A percentile compares a stretch with the other conserved stretches of the same genome.
These are phyloP conservation scores for Poeciliopsis retropinna DNA, from an alignment of 2,113 vertebrate genomes.

Conservation along the genomic window DNA sequence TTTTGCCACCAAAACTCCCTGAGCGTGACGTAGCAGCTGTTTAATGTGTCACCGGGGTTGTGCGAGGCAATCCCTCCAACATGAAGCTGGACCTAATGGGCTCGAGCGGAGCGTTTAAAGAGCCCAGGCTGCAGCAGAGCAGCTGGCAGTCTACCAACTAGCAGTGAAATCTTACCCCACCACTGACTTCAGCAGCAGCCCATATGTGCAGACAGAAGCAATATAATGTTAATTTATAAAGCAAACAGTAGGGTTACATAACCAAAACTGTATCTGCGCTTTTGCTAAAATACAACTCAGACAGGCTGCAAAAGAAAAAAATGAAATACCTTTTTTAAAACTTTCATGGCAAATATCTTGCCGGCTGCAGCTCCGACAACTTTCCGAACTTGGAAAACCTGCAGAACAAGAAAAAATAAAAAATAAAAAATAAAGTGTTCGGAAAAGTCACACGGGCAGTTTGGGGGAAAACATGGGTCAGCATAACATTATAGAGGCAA, in stretches of 20 bases:
- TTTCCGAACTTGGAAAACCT: constrained; percentile 99
- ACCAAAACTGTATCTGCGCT: constrained; percentile 7
- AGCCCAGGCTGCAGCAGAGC: constrained; percentile 62
- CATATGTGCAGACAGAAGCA: constrained; percentile 52
- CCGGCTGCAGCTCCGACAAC: constrained; percentile 92
- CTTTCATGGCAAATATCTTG: constrained; percentile 99
- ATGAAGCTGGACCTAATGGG: constrained; percentile 41
- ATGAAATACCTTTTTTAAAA: constrained; percentile 94
- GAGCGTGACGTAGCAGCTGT: constrained; percentile 17
- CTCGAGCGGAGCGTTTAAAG: constrained; percentile 37
- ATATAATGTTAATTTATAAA: constrained; percentile 36
- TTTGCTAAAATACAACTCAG: too few species aligned
- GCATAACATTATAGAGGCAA: not conserved
- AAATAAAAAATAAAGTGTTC: not conserved
- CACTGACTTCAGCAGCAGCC: constrained; percentile 47
- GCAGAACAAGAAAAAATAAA: not conserved
- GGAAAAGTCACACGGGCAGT: not conserved
- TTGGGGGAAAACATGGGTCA: not conserved
- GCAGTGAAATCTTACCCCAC: constrained; percentile 61
- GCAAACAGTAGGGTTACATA: constrained; percentile 3
- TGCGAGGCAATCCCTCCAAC: constrained; percentile 28
- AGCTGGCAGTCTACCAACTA: constrained; percentile 55
- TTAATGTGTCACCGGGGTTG: constrained; percentile 38
- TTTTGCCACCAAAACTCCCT: not conserved
- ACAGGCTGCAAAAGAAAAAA: not conserved